A percentile compares a stretch with the other conserved stretches of the same genome.
Evolutionary conservation across 2,113 vertebrate species (phyloP).

Genomic region (Nothoprocta pentlandii): DNA sequence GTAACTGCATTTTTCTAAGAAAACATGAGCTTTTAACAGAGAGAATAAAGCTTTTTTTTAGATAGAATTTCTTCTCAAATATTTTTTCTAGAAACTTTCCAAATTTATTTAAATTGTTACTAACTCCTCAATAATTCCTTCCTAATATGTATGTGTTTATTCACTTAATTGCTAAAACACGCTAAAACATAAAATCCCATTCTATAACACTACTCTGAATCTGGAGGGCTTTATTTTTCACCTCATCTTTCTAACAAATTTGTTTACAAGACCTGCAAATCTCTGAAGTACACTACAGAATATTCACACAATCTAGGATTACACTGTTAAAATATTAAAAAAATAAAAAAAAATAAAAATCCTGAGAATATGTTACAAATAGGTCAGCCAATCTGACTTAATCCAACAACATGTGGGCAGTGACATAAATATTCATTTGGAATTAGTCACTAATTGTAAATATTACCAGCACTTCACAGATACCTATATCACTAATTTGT

Average conservation of each 20-base stretch:
- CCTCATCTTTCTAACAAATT: neutral
- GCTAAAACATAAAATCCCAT: constrained; percentile 32
- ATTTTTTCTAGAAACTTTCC: constrained; percentile 26
- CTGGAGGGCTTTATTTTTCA: constrained; percentile 38
- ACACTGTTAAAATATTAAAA: neutral
- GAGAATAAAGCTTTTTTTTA: constrained; percentile 14
- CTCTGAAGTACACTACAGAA: neutral
- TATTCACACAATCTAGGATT: neutral
- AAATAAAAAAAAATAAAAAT: neutral
- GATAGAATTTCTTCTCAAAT: constrained; percentile 1
- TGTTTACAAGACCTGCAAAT: neutral
- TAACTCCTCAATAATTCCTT: constrained; percentile 31
- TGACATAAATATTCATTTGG: constrained; percentile 50
- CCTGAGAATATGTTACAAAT: neutral
- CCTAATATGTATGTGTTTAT: neutral
- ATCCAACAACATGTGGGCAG: neutral
- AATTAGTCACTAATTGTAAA: constrained; percentile 46
- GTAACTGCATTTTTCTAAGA: neutral
- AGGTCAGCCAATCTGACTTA: neutral
- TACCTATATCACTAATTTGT: neutral
- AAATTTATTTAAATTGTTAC: constrained; percentile 27
- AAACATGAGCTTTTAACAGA: constrained; percentile 9
- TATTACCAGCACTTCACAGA: constrained; percentile 26
- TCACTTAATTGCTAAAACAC: constrained; percentile 27
- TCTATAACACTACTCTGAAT: constrained; percentile 15